phyloP scores from a whole-genome alignment of 2,113 vertebrate genomes.

The Cryptoleucopteryx plumbea region DNA sequence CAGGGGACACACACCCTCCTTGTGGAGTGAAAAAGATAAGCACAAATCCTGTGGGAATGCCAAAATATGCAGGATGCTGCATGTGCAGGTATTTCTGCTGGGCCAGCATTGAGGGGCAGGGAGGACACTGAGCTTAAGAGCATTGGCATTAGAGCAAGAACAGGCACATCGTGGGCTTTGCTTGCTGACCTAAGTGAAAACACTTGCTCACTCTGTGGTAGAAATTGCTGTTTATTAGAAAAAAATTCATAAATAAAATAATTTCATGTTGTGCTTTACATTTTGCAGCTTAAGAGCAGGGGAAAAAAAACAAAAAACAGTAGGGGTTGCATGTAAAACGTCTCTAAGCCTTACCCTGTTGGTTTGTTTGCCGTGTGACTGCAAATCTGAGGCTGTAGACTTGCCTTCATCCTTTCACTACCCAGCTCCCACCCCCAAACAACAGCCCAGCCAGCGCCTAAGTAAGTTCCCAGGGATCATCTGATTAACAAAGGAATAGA shows the following conservation, averaged over 20 bases:
- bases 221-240: conserved; percentile 63
- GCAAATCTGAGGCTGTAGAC: background rate
- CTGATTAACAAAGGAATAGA: background rate
- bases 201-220: background rate
- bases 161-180: conserved; percentile 18
- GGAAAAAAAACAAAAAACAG: background rate
- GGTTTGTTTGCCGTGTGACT: background rate
- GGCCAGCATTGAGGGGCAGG: conserved; percentile 23
- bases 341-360: background rate
- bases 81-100: conserved; percentile 59
- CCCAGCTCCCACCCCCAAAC: background rate
- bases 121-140: conserved; percentile 8
- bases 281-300: conserved; percentile 16
- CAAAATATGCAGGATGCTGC: conserved; percentile 32
- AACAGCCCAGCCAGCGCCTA: background rate
- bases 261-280: conserved; percentile 18
- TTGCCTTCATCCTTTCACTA: background rate
- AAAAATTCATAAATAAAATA: conserved; percentile 54
- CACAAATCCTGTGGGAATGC: background rate
- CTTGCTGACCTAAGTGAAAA: conserved; percentile 58
- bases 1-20: background rate
- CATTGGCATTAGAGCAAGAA: conserved; percentile 50
- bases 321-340: background rate
- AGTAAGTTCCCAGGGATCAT: background rate
- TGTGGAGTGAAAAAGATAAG: conserved; percentile 21